phyloP scores from a whole-genome alignment of 2,797 vertebrate genomes.

The Bryconaethiops microstoma region DNA sequence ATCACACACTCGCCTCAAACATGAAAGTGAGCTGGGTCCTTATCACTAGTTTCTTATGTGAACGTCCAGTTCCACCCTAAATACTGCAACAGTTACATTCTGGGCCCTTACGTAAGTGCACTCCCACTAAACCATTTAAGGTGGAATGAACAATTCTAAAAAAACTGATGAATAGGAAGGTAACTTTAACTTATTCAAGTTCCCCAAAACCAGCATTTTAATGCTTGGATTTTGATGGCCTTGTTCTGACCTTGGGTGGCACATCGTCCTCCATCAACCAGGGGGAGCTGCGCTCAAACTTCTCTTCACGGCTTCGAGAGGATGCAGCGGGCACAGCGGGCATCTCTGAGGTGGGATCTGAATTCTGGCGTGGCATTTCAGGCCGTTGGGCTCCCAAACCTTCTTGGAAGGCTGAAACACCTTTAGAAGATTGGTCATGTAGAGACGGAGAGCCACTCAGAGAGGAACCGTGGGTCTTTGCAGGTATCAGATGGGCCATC shows the following conservation, averaged over 20 bases:
- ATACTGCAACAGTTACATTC: no score
- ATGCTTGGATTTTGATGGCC: neutral
- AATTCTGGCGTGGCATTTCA: slow-evolving; percentile 96
- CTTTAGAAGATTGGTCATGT: slow-evolving; percentile 88
- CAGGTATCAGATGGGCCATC: slow-evolving; percentile 90
- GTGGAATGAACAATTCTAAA: no score
- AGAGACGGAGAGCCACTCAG: slow-evolving; percentile 94
- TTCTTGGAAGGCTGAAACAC: slow-evolving; percentile 87
- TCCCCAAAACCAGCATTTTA: neutral
- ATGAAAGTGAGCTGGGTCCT: no score
- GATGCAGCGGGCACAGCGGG: slow-evolving; percentile 82
- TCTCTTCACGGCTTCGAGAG: slow-evolving; percentile 75
- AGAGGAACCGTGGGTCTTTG: slow-evolving; percentile 90
- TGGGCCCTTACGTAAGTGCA: no score
- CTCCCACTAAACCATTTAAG: no score
- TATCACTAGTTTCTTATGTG: no score
- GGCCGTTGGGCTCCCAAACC: slow-evolving; percentile 82
- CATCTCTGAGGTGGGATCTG: slow-evolving; percentile 93
- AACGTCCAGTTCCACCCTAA: no score
- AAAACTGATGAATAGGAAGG: no score
- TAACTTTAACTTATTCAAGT: no score
- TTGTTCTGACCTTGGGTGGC: slow-evolving; percentile 69
- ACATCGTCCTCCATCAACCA: slow-evolving; percentile 86
- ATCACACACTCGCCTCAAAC: no score
- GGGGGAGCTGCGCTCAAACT: slow-evolving; percentile 86